Evolutionary conservation across 92 coral and sea anemone genomes (phyloP), one percentile per base, ranked within the genome.

Genomic region (Bergia puertoricense): DNA sequence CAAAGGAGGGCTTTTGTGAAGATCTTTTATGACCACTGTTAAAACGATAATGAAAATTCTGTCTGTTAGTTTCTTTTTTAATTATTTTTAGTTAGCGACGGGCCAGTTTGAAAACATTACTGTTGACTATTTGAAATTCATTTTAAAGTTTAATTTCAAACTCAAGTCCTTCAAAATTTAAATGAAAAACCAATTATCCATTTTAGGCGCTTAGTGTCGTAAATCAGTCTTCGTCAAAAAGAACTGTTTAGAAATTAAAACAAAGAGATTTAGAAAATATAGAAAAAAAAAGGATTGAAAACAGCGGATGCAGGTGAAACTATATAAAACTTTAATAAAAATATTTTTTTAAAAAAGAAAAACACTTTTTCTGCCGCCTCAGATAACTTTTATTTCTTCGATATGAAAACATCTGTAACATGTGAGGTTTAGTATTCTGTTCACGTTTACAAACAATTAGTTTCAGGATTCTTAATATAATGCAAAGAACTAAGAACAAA

Each of bases 271-370:
- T 36, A 3, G 2, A 51, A 56, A 30, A 67, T 38, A 57, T 46
- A 51, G 14, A 54, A 36, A 7, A 36, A 72, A 72, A 56, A 37
- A 5, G 23, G 8, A 40, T 80, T 80, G 72, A 57, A 57, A 80
- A 56, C 39, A 48, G 85, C 71, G 85, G 85, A 80, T 56, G 85
- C 85, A 57, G 85, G 85, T 80, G 85, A 39, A 38, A 79, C 57
- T 16, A 62, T 62, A 18, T 8, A 62, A 22, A 62, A 62, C 2
- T 62, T 62, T 62, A 62, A 62, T 62, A 30, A 62, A 62, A 6
- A 14, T 62, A 18, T 62, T 62, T 46, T 1, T 30, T 30, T 30
- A 30, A 0, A 30, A 46, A 46, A 1, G 20, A 22, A 22, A 18
- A 4, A 62, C 30, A 62, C n/a, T 20, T 18, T 62, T 9, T 8